Evolutionary conservation across 1,140 invertebrate species (phyloP), one percentile per base, ranked within the genome.

Genomic region (Sitophilus oryzae): DNA sequence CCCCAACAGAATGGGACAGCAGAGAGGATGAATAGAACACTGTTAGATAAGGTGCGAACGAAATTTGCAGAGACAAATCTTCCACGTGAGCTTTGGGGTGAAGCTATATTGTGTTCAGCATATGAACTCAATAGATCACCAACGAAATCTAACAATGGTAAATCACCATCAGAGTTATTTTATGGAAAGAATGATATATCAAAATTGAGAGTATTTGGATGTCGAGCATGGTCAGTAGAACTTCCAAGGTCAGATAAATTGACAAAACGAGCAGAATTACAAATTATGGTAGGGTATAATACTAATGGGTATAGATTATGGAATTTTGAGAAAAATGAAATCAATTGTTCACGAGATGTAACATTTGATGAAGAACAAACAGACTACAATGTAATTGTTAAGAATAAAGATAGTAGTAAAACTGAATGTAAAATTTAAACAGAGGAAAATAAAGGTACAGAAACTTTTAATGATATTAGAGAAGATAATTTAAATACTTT

Each of bases 1-100:
- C 69, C 74, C 38, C 61, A 73, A 52, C 15, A 20, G 23, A 65
- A 66, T 40, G 59, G 61, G 4, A 60, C 52, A 53, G 22, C 61
- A 6, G 65, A 66, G 47, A 36, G 60, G 37, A 50, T 62, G 47
- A 60, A 62, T 35, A 36, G 58, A 49, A 55, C 52, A 36, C 21
- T 63, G 30, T 43, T 53, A 35, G 58, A 61, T 42, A 61, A 37
- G 43, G 45, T 60, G n/a, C 48, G 59, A 30, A 52, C 52, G 56
- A 61, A 58, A 53, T 35, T 62, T 42, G 56, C 67, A 21, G 60
- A 66, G 9, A 58, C 65, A 14, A 37, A 57, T 8, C 14, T 67
- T 16, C 45, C 57, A 6, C 63, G 61, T 49, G 21, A 45, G 34
- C 50, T 70, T 18, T 70, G 66, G 69, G 56, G 52, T 36, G 68